These are phyloP conservation scores for Mastacembelus armatus DNA, from an alignment of 2,797 vertebrate species.

Conservation along the genomic window DNA sequence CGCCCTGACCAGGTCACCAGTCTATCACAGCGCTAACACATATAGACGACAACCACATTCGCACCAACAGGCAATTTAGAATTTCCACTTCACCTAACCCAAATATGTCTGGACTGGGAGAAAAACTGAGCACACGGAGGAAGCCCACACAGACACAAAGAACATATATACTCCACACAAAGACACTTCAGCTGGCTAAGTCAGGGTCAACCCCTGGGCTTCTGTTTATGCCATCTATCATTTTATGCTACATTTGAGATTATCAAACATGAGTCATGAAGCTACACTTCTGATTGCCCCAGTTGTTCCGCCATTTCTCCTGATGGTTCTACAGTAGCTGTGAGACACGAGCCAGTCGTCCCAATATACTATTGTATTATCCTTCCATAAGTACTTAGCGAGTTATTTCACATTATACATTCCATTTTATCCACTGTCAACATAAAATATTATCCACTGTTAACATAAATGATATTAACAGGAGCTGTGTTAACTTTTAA, in stretches of 20 bases:
- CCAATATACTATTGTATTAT: too few species aligned
- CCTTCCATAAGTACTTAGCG: too few species aligned
- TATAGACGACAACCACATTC: constrained; percentile 21
- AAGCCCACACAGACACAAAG: constrained; percentile 2
- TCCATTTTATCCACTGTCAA: too few species aligned
- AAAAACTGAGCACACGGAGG: constrained; percentile 3
- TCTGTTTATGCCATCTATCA: constrained; percentile 21
- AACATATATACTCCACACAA: constrained; percentile 13
- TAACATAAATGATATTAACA: neutral
- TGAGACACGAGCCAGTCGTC: neutral
- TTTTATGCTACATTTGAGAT: constrained; percentile 7
- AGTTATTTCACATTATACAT: too few species aligned
- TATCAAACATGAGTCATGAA: constrained; percentile 18
- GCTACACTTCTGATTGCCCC: neutral
- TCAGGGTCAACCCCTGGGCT: neutral
- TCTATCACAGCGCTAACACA: constrained; percentile 22
- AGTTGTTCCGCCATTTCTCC: neutral
- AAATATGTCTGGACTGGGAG: constrained; percentile 26
- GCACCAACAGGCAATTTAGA: constrained; percentile 34
- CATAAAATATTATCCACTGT: neutral
- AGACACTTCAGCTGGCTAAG: constrained; percentile 18
- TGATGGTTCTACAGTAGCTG: too few species aligned
- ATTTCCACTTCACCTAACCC: constrained; percentile 44
- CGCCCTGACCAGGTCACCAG: constrained; percentile 18
- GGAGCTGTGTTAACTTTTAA: constrained; percentile 1